These are phyloP conservation scores for Lasaia peninsularis DNA, from an alignment of 1,140 invertebrate species.

Conservation along the genomic window DNA sequence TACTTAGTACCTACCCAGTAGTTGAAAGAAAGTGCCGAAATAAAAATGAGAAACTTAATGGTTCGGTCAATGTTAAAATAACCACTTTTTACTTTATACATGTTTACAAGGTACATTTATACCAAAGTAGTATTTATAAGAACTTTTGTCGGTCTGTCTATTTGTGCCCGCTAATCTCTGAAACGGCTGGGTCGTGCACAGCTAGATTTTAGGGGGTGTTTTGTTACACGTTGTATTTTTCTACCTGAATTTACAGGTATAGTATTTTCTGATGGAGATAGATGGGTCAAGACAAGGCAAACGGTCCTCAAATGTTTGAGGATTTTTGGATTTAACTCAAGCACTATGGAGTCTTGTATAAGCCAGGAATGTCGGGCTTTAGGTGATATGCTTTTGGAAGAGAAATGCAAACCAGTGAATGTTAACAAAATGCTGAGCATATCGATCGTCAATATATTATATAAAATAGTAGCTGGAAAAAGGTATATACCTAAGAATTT, in stretches of 20 bases:
- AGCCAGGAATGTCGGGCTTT: constrained; percentile 78
- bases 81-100: too few species aligned
- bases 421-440: constrained; percentile 79
- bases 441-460: constrained; percentile 84
- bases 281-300: constrained; percentile 80
- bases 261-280: constrained; percentile 80
- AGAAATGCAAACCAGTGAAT: constrained; percentile 43
- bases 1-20: too few species aligned
- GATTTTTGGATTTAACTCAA: constrained; percentile 80
- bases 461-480: constrained; percentile 83
- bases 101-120: too few species aligned
- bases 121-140: too few species aligned
- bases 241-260: constrained; percentile 75
- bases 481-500: constrained; percentile 60
- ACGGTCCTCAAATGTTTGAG: constrained; percentile 80
- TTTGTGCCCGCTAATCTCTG: too few species aligned
- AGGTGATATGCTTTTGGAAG: constrained; percentile 48
- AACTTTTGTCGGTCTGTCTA: too few species aligned
- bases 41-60: too few species aligned
- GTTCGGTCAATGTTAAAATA: too few species aligned
- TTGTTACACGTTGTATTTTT: too few species aligned
- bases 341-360: constrained; percentile 79
- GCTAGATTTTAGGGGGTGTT: too few species aligned
- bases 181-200: too few species aligned
- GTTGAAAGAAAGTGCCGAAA: too few species aligned